These are phyloP conservation scores for Clarias pachynema DNA, from an alignment of 2,797 vertebrate species.

Conservation along the genomic window DNA sequence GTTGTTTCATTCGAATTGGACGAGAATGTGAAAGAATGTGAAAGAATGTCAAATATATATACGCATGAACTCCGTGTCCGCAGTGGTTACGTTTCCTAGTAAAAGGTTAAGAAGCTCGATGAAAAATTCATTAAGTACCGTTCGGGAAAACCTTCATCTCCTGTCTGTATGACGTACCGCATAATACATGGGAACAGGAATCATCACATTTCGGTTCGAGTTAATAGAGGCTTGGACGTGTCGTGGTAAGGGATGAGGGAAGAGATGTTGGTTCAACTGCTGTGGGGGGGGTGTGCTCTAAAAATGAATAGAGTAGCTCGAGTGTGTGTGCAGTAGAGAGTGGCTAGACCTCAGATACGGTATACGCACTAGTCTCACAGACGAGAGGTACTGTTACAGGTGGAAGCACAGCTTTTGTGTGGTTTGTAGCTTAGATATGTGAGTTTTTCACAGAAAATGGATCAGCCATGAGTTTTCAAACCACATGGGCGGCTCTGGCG, in stretches of 20 bases:
- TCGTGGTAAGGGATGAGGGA: neutral
- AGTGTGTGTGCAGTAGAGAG: neutral
- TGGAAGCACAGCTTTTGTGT: neutral
- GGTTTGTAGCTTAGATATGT: neutral
- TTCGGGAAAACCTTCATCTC: neutral
- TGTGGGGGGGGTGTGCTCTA: neutral
- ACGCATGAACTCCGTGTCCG: neutral
- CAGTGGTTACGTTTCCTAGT: neutral
- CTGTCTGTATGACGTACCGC: neutral
- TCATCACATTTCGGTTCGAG: neutral
- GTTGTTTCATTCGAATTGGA: neutral
- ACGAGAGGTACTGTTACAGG: neutral
- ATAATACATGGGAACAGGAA: slow-evolving; percentile 1
- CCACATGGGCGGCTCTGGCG: too few species aligned
- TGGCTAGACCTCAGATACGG: neutral
- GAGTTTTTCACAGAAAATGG: neutral
- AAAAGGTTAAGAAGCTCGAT: neutral
- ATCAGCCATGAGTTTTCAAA: neutral
- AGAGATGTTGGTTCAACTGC: neutral
- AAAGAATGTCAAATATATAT: neutral
- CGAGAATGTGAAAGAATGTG: neutral
- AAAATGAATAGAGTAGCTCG: neutral
- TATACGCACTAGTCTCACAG: neutral
- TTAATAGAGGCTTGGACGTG: neutral
- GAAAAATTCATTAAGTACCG: neutral